Base-by-base conservation (phyloP, 2,888 invertebrate genomes). In the Hylaea fasciaria region DNA sequence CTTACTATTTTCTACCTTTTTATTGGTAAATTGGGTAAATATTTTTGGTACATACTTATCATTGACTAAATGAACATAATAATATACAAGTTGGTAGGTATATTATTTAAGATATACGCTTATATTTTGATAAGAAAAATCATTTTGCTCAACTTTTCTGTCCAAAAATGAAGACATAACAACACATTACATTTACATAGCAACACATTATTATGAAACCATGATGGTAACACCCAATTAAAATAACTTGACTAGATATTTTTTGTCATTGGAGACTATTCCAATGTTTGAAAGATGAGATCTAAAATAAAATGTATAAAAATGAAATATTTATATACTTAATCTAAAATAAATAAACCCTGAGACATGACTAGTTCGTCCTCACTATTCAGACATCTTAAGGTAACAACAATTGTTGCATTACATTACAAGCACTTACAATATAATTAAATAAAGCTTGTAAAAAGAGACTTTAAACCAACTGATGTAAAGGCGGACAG, bases 1-100 rank as follows among this genome's bases (percentile, higher is more conserved):
- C 11, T 16, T 44, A 52, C 32, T 9, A 16, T 53, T 53, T 45
- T 51, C 51, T 51, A 51, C 41, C 39, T 53, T 39, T 8, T 28
- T 32, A 32, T 43, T 7, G 8, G 28, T 16, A 41, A 43, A 53
- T 9, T 32, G 32, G 32, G 32, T 32, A 32, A 32, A 32, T 32
- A 32, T n/a, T n/a, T 28, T 28, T 28, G 7, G 28, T 28, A 28
- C 3, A 28, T 28, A 28, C 28, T 28, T n/a, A n/a, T n/a, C n/a
- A 44, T 43, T 44, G 14, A 45, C 35, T 35, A 11, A 35, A 35
- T 2, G 5, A 35, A 39, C n/a, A 3, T 39, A n/a, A n/a, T n/a
- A n/a, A n/a, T 39, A 1, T 40, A 40, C 37, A n/a, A 10, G n/a
- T 45, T 46, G 13, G 16, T 54, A 9, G 47, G 47, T 40, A 29